A percentile compares a stretch with the other conserved stretches of the same genome.
These are phyloP conservation scores for Microplitis mediator DNA, from an alignment of 1,140 invertebrate species.

Conservation along the genomic window DNA sequence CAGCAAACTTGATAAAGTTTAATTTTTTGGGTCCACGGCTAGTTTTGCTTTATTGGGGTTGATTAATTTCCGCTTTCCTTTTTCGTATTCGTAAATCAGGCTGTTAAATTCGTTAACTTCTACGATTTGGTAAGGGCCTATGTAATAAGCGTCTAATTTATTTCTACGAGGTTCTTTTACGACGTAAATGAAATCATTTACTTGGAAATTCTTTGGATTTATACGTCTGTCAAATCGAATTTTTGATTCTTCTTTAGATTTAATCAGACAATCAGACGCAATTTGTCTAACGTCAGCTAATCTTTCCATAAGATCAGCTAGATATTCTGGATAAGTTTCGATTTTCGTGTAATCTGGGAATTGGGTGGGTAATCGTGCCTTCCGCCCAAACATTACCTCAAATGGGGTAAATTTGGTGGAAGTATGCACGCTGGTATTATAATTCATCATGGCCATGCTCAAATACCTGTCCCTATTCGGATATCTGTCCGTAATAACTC, in stretches of 20 bases:
- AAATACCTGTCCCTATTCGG: conserved; percentile 1
- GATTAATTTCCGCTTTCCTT: not conserved
- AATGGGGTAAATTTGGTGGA: conserved; percentile 7
- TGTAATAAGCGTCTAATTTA: not conserved
- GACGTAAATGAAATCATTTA: not conserved
- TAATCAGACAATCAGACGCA: not conserved
- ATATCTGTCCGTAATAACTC: not conserved
- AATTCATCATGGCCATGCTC: not conserved
- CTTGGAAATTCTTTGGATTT: not conserved
- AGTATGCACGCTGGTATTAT: conserved; percentile 4
- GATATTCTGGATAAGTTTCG: not conserved
- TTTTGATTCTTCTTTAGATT: not conserved
- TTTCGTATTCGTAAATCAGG: not conserved
- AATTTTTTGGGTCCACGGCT: not conserved
- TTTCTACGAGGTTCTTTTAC: not conserved
- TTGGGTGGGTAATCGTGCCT: not conserved
- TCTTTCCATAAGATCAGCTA: not conserved
- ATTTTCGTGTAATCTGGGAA: not conserved
- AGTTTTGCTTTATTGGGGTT: not conserved
- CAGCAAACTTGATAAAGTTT: not conserved
- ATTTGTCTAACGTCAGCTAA: not conserved
- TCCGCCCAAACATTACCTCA: not conserved
- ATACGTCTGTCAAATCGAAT: not conserved
- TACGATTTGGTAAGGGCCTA: not conserved
- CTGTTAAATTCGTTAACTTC: not conserved